A percentile compares a stretch with the other conserved stretches of the same genome.
phyloP scores from a whole-genome alignment of 2,113 vertebrate genomes.

The Plestiodon gilberti region DNA sequence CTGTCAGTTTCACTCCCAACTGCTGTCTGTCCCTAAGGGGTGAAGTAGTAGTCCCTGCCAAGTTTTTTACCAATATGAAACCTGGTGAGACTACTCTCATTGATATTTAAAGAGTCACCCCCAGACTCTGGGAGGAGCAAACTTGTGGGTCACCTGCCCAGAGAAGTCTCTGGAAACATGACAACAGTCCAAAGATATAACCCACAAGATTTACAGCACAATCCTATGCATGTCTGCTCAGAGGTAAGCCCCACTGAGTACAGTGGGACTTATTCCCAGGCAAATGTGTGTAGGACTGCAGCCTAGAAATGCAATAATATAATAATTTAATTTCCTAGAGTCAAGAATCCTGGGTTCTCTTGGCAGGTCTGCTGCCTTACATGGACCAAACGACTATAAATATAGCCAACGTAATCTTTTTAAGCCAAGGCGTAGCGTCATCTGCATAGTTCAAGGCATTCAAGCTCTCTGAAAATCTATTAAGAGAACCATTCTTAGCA shows the following conservation, averaged over 20 bases:
- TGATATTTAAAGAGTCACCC: neutral
- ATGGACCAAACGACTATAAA: neutral
- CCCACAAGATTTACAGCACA: neutral
- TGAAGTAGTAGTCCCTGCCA: neutral
- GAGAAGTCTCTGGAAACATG: neutral
- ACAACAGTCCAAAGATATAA: neutral
- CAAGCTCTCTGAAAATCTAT: neutral
- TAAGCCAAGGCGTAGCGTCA: neutral
- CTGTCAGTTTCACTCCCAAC: neutral
- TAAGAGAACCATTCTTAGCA: neutral
- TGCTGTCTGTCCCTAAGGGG: neutral
- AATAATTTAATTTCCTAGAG: neutral
- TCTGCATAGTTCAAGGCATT: neutral
- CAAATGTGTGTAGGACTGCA: no score
- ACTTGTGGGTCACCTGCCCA: neutral
- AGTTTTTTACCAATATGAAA: neutral
- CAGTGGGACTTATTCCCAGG: no score
- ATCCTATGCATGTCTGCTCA: no score
- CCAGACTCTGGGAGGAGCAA: neutral
- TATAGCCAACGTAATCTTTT: neutral
- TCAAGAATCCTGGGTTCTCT: conserved; percentile 37
- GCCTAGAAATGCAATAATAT: neutral
- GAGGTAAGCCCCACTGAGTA: no score
- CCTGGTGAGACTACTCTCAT: neutral
- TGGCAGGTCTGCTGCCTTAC: conserved; percentile 18